Percentiles rank a stretch among this genome's conserved stretches.
These are phyloP conservation scores for Ashinkailepas kermadecensis DNA, from an alignment of 2,888 invertebrate species.

Conservation along the genomic window DNA sequence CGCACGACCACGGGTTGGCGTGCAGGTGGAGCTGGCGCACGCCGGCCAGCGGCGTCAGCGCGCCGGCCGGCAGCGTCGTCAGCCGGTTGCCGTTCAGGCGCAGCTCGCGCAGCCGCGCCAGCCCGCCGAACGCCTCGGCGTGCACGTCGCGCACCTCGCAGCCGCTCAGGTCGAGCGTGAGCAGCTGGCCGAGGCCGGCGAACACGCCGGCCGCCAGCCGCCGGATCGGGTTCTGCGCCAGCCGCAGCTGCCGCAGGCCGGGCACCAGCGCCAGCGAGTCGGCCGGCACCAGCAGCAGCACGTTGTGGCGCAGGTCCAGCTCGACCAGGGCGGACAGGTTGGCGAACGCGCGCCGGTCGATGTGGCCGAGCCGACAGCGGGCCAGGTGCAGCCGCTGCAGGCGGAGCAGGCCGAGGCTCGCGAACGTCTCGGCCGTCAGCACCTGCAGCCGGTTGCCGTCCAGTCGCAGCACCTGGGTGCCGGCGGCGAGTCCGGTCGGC, in stretches of 20 bases:
- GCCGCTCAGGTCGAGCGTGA: slow-evolving; percentile 62
- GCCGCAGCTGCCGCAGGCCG: slow-evolving; percentile 66
- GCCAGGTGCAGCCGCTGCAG: slow-evolving; percentile 77
- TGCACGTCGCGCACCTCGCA: slow-evolving; percentile 63
- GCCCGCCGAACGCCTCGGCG: slow-evolving; percentile 60
- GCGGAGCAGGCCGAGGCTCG: slow-evolving; percentile 70
- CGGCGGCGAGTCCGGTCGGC: slow-evolving; percentile 75
- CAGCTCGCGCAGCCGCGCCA: slow-evolving; percentile 67
- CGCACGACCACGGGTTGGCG: slow-evolving; percentile 76
- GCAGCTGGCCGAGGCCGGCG: slow-evolving; percentile 51
- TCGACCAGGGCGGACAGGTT: slow-evolving; percentile 83
- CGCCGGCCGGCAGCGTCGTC: slow-evolving; percentile 56
- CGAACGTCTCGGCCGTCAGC: slow-evolving; percentile 72
- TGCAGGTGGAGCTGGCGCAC: slow-evolving; percentile 67
- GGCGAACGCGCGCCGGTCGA: slow-evolving; percentile 73
- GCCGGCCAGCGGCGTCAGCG: slow-evolving; percentile 58
- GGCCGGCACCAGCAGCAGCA: slow-evolving; percentile 69
- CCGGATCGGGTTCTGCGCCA: slow-evolving; percentile 66
- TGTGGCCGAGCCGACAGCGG: slow-evolving; percentile 74
- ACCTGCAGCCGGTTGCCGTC: slow-evolving; percentile 79
- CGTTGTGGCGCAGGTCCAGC: slow-evolving; percentile 76
- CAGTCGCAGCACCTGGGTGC: slow-evolving; percentile 83
- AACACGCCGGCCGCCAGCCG: slow-evolving; percentile 59
- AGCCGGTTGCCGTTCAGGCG: slow-evolving; percentile 68
- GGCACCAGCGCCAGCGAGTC: slow-evolving; percentile 69